Evolutionary conservation across 2,888 invertebrate species (phyloP).

Genomic region (Microctonus brassicae): DNA sequence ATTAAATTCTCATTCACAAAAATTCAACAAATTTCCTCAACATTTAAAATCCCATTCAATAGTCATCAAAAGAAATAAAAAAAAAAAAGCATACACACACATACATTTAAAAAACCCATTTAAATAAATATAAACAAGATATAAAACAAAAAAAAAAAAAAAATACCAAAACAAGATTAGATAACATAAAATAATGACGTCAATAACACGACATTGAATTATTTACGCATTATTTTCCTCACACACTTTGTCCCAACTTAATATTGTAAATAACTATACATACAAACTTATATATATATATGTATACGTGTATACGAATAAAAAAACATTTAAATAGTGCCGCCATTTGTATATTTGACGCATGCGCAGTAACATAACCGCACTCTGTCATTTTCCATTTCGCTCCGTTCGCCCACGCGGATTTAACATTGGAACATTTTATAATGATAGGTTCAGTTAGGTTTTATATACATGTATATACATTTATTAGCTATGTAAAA

Average conservation of each 20-base stretch:
- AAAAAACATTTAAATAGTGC: not conserved
- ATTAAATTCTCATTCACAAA: too few species aligned
- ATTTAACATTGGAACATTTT: not conserved
- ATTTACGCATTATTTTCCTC: not conserved
- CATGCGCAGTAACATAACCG: not conserved
- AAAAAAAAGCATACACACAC: not conserved
- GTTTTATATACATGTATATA: not conserved
- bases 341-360: not conserved
- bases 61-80: too few species aligned
- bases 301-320: not conserved
- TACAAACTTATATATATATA: not conserved
- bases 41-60: too few species aligned
- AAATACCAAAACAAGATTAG: not conserved
- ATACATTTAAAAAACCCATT: not conserved
- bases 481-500: not conserved
- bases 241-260: not conserved
- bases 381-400: not conserved
- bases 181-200: not conserved
- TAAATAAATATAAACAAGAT: not conserved
- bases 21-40: too few species aligned
- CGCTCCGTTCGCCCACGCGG: not conserved
- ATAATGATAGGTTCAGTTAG: not conserved
- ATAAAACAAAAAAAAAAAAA: not conserved
- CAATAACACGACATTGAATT: constrained; percentile 1
- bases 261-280: not conserved